These are phyloP conservation scores for Pollenia amentaria DNA, from an alignment of 2,888 invertebrate genomes.

Conservation along the genomic window DNA sequence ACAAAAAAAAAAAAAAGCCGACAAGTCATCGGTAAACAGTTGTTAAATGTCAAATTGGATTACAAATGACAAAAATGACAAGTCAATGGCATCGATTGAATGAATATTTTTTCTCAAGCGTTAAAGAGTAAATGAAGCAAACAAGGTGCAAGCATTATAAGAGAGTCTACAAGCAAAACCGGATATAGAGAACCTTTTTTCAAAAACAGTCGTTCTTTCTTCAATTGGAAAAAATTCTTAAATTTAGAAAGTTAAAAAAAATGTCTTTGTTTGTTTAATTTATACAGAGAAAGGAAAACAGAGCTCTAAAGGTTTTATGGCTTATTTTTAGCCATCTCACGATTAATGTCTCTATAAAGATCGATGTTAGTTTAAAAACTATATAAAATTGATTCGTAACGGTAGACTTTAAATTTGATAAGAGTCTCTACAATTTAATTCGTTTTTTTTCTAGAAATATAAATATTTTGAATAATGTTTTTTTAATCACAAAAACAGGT, in stretches of 20 bases:
- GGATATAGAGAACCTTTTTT: slow-evolving; percentile 28
- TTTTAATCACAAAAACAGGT: slow-evolving; percentile 18
- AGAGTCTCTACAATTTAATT: slow-evolving; percentile 34
- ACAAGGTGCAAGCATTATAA: slow-evolving; percentile 5
- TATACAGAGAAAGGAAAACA: not conserved
- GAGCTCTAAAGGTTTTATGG: not conserved
- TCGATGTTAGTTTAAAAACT: not conserved
- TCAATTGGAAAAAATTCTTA: not conserved
- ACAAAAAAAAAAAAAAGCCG: slow-evolving; percentile 14
- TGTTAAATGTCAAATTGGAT: slow-evolving; percentile 64
- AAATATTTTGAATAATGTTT: slow-evolving; percentile 15
- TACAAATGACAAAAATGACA: slow-evolving; percentile 48
- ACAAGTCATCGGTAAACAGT: slow-evolving; percentile 56
- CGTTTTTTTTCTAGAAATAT: not conserved
- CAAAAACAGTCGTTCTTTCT: not conserved
- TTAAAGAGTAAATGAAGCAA: slow-evolving; percentile 24
- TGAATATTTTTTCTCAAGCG: not conserved
- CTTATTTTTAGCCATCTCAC: slow-evolving; percentile 2
- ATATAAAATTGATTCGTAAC: slow-evolving; percentile 66
- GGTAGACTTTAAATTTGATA: slow-evolving; percentile 46
- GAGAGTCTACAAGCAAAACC: slow-evolving; percentile 14
- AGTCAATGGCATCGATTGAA: slow-evolving; percentile 24
- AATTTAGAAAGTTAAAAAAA: not conserved
- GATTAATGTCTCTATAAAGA: slow-evolving; percentile 15
- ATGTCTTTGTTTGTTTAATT: not conserved